phyloP scores from a whole-genome alignment of 2,888 invertebrate genomes.

The Cheilosia scutellata region DNA sequence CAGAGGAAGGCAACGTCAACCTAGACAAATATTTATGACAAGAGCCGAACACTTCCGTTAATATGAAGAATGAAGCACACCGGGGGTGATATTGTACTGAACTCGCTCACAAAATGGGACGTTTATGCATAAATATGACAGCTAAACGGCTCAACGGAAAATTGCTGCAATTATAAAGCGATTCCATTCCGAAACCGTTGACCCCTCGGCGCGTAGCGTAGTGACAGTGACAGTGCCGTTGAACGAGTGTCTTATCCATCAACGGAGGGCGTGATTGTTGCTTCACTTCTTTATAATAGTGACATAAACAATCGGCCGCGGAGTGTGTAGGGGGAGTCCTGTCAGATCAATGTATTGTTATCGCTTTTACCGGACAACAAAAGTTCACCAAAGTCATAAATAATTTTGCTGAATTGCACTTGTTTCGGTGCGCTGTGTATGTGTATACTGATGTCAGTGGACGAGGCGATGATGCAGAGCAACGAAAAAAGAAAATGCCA shows the following conservation, averaged over 20 bases:
- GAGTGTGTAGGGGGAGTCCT: not conserved
- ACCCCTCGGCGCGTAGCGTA: constrained; percentile 18
- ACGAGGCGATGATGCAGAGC: not conserved
- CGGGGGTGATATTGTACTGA: constrained; percentile 4
- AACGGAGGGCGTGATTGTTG: constrained; percentile 60
- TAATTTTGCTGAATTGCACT: constrained; percentile 34
- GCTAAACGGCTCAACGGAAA: constrained; percentile 25
- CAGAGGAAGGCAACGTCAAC: not conserved
- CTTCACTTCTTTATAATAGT: constrained; percentile 15
- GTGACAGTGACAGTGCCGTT: constrained; percentile 39
- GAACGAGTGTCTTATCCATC: constrained; percentile 60
- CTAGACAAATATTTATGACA: constrained; percentile 26
- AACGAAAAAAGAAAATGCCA: not conserved
- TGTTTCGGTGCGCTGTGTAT: constrained; percentile 19
- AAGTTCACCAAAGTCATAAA: constrained; percentile 65
- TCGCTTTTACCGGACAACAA: constrained; percentile 62
- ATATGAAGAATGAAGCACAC: constrained; percentile 34
- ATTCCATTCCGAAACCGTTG: constrained; percentile 51
- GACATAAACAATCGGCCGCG: constrained; percentile 22
- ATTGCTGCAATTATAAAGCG: constrained; percentile 49
- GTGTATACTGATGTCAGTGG: not conserved
- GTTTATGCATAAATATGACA: constrained; percentile 11
- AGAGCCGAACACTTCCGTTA: constrained; percentile 13
- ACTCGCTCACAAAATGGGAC: constrained; percentile 17
- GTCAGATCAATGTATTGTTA: constrained; percentile 43